A percentile compares a stretch with the other conserved stretches of the same genome.
Evolutionary conservation across 1,140 invertebrate genomes (phyloP).

Genomic region (Lepidurus arcticus): DNA sequence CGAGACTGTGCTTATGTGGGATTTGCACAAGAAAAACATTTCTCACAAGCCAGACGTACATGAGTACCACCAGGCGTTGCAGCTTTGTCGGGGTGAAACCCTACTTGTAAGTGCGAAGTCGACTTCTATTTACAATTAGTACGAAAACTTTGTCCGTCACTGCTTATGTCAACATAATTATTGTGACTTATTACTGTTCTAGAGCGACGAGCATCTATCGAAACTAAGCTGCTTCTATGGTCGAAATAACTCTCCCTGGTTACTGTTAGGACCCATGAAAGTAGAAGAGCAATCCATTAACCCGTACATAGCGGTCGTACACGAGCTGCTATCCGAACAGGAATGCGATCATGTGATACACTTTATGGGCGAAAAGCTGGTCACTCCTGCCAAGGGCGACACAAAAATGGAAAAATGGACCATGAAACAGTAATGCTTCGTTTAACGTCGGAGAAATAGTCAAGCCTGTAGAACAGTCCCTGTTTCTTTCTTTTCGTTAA

Average conservation of each 20-base stretch:
- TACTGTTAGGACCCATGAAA: slow-evolving; percentile 46
- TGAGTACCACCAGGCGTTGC: slow-evolving; percentile 13
- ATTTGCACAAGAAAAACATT: slow-evolving; percentile 12
- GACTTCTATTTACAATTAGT: background rate
- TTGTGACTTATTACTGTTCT: background rate
- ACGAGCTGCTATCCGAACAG: slow-evolving; percentile 48
- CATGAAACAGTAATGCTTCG: slow-evolving; percentile 7
- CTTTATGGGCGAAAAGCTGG: slow-evolving; percentile 6
- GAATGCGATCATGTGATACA: slow-evolving; percentile 42
- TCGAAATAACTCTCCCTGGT: background rate
- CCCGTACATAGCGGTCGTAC: slow-evolving; percentile 49
- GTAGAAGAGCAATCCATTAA: slow-evolving; percentile 48
- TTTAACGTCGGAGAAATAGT: background rate
- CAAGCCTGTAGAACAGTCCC: background rate
- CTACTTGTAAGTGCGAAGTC: background rate
- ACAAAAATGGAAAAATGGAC: slow-evolving; percentile 20
- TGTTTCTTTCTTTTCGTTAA: background rate
- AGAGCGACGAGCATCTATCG: background rate
- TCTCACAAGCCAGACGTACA: slow-evolving; percentile 4
- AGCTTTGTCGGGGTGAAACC: background rate
- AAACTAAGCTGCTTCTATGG: slow-evolving; percentile 10
- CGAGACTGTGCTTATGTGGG: slow-evolving; percentile 2
- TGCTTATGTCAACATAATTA: too few relatives aligned
- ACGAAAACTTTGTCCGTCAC: too few relatives aligned
- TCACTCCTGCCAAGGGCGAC: background rate